phyloP scores from a whole-genome alignment of 2,113 vertebrate species.

The Haplotaxodon microlepis region DNA sequence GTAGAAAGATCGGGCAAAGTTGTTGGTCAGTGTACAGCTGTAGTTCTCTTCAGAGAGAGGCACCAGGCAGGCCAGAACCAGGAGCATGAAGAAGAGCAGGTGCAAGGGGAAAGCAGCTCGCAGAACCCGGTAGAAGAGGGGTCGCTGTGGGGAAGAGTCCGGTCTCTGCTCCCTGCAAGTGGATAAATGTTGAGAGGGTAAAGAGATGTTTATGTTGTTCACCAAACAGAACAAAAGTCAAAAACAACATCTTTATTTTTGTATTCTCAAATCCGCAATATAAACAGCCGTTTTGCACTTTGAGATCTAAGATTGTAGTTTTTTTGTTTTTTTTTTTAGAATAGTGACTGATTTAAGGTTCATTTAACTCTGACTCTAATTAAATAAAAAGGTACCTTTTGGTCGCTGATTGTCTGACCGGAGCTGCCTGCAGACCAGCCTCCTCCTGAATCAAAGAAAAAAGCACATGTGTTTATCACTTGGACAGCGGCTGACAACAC shows the following conservation, averaged over 20 bases:
- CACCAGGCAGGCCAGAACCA: constrained; percentile 80
- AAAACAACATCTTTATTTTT: not conserved
- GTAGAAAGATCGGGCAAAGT: constrained; percentile 89
- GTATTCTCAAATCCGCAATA: not conserved
- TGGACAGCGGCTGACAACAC: not conserved
- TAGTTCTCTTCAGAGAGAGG: constrained; percentile 78
- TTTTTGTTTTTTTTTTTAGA: not conserved
- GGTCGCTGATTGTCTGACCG: not conserved
- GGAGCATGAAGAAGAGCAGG: constrained; percentile 78
- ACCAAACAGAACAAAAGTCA: not conserved
- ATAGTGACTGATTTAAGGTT: not conserved
- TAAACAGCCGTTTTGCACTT: not conserved
- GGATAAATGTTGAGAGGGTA: not conserved
- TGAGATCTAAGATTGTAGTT: not conserved
- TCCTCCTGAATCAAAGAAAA: not conserved
- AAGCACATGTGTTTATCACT: not conserved
- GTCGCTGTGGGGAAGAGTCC: constrained; percentile 33
- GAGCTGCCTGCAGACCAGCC: not conserved
- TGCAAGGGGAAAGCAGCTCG: constrained; percentile 82
- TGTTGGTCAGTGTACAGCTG: constrained; percentile 87
- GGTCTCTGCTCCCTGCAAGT: not conserved
- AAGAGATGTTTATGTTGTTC: not conserved
- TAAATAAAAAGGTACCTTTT: constrained; percentile 23
- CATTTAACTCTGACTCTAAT: not conserved
- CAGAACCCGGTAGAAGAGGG: constrained; percentile 79